phyloP scores from a whole-genome alignment of 2,888 invertebrate species.

The Perizoma affinitatum region DNA sequence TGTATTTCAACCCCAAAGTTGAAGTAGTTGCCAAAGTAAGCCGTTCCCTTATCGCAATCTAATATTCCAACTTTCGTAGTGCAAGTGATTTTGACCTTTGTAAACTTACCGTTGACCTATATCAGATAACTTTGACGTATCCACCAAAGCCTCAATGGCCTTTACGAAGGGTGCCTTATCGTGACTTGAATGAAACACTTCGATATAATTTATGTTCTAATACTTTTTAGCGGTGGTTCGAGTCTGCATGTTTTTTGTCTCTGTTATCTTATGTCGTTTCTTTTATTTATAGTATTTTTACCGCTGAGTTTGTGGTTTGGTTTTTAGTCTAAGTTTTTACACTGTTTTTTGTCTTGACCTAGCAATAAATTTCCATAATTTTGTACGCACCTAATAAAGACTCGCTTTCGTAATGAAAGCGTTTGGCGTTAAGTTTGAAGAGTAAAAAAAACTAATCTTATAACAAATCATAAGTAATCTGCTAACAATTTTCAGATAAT shows the following conservation, averaged over 20 bases:
- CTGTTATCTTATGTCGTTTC: slow-evolving; percentile 38
- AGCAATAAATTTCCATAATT: slow-evolving; percentile 47
- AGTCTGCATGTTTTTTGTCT: slow-evolving; percentile 50
- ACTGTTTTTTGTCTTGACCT: slow-evolving; percentile 35
- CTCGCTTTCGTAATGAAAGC: slow-evolving; percentile 28
- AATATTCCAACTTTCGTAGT: no score
- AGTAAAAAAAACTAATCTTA: no score
- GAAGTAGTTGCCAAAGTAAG: no score
- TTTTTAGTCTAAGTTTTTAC: slow-evolving; percentile 38
- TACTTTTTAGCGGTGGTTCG: slow-evolving; percentile 41
- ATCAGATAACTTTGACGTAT: slow-evolving; percentile 76
- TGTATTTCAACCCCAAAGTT: no score
- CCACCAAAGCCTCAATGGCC: slow-evolving; percentile 53
- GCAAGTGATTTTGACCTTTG: no score
- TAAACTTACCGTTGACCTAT: slow-evolving; percentile 57
- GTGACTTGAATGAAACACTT: slow-evolving; percentile 63
- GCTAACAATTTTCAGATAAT: no score
- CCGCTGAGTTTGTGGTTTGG: slow-evolving; percentile 32
- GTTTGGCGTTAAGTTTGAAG: slow-evolving; percentile 7
- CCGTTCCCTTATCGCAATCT: no score
- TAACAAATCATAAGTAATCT: no score
- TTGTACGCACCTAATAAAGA: slow-evolving; percentile 31
- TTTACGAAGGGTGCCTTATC: slow-evolving; percentile 70
- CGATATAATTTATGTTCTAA: slow-evolving; percentile 73
- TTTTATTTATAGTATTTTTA: slow-evolving; percentile 29